These are phyloP conservation scores for Bolinopsis microptera DNA, from an alignment of 37 sponge, comb jelly and placozoan species.

Conservation along the genomic window DNA sequence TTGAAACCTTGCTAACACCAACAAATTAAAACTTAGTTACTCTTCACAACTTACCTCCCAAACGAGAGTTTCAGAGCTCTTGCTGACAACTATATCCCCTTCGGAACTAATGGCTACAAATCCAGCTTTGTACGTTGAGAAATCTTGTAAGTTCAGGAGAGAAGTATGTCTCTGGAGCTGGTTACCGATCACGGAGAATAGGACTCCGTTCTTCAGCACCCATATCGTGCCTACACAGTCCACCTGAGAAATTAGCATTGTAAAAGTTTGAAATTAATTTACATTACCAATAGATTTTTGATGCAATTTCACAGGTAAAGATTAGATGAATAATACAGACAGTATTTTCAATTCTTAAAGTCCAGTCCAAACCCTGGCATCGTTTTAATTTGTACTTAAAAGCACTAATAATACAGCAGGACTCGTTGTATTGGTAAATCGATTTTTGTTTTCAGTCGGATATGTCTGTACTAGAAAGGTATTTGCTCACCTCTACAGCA, in stretches of 20 bases:
- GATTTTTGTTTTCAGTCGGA: too few species aligned
- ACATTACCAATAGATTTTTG: too few species aligned
- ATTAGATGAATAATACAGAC: too few species aligned
- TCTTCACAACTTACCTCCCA: constrained; percentile 45
- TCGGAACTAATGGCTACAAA: background rate
- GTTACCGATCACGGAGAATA: background rate
- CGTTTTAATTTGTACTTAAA: too few species aligned
- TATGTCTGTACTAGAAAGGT: too few species aligned
- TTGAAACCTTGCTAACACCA: too few species aligned
- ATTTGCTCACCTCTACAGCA: constrained; percentile 35
- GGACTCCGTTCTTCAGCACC: constrained; percentile 15
- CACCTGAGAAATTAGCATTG: background rate
- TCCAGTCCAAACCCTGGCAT: too few species aligned
- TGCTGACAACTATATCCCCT: background rate
- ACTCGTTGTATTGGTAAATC: too few species aligned
- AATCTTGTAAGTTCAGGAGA: background rate
- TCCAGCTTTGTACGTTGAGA: background rate
- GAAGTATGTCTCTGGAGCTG: background rate
- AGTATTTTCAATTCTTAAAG: too few species aligned
- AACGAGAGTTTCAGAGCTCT: background rate
- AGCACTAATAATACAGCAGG: too few species aligned
- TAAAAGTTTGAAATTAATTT: too few species aligned
- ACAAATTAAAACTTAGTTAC: background rate
- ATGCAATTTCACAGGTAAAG: too few species aligned
- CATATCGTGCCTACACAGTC: constrained; percentile 29